A percentile compares a stretch with the other conserved stretches of the same genome.
Conservation (phyloP, 2,888 invertebrate genomes). For the Sphaerophoria taeniata region DNA sequence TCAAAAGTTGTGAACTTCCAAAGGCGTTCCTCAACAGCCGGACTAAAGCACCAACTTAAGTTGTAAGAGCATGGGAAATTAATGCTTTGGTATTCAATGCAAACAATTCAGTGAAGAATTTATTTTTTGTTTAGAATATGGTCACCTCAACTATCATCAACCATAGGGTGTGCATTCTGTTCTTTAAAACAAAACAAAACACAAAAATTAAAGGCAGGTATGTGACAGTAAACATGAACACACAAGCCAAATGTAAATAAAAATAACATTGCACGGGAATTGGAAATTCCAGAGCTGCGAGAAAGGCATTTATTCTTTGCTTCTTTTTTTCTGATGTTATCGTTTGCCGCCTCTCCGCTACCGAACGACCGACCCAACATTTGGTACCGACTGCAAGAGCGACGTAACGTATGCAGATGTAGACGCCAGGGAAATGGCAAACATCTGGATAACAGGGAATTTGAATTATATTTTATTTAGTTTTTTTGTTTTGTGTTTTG, state of each 20-base stretch:
- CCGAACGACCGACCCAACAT: background rate
- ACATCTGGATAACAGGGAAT: slow-evolving; percentile 32
- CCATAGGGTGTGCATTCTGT: background rate
- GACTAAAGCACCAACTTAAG: too few species aligned
- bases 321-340: background rate
- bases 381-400: background rate
- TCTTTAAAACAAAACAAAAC: background rate
- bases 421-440: slow-evolving; percentile 34
- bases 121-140: background rate
- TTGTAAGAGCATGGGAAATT: too few species aligned
- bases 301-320: background rate
- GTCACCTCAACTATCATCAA: background rate
- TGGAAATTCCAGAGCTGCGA: background rate
- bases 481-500: background rate
- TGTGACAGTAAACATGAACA: background rate
- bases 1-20: too few species aligned
- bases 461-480: background rate
- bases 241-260: background rate
- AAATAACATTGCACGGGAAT: slow-evolving; percentile 11
- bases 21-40: too few species aligned
- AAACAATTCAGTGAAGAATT: background rate
- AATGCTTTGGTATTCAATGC: background rate
- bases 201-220: background rate
- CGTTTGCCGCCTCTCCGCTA: background rate
- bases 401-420: background rate